Evolutionary conservation across 2,113 vertebrate species (phyloP).

Genomic region (Pelvicachromis taeniatus): DNA sequence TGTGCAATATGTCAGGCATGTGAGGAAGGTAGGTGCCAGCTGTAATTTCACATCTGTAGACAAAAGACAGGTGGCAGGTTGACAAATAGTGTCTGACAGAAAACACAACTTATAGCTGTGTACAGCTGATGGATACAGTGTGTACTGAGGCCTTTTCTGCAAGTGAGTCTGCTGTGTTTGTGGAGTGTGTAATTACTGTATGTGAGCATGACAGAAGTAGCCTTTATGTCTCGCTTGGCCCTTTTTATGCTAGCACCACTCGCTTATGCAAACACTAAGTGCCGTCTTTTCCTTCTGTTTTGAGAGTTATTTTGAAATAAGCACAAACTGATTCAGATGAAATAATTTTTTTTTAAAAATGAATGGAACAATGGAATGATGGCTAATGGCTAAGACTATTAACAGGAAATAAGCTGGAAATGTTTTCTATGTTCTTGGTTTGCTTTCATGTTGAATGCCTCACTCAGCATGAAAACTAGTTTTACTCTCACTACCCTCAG

Average conservation of each 20-base stretch:
- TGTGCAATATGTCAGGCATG: neutral
- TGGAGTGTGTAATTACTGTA: neutral
- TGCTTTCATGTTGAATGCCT: neutral
- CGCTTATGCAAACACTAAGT: neutral
- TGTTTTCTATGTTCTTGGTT: neutral
- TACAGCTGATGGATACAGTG: neutral
- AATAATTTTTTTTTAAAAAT: neutral
- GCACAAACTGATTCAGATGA: neutral
- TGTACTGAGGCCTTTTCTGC: neutral
- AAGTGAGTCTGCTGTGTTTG: neutral
- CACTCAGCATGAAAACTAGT: neutral
- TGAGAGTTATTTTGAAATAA: neutral
- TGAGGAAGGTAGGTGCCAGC: neutral
- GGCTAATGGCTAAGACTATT: neutral
- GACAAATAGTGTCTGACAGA: neutral
- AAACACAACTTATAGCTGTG: neutral
- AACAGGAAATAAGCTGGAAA: neutral
- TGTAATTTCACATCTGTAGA: constrained; percentile 34
- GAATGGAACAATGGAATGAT: neutral
- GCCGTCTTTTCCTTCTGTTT: neutral
- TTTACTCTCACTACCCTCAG: neutral
- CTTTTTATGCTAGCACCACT: too few species aligned
- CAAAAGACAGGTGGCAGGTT: neutral
- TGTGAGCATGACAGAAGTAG: neutral
- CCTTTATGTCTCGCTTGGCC: neutral